Conservation (phyloP, 2,888 invertebrate species). For the Tipula vernalis region DNA sequence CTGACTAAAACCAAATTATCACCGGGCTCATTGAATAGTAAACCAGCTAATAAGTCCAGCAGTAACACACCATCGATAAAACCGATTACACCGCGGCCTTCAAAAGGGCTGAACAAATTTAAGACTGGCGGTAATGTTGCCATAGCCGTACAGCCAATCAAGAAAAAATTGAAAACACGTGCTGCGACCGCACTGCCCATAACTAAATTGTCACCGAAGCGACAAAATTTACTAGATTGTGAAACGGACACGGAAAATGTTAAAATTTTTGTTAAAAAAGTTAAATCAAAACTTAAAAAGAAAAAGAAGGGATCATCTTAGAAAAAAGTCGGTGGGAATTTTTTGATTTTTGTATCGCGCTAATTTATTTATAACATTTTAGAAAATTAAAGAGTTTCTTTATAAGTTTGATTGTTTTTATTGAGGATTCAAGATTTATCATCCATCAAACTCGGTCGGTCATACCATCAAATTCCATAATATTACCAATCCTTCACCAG, state of each 20-base stretch:
- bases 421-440: background rate
- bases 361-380: background rate
- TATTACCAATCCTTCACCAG: no score
- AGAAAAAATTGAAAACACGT: constrained; percentile 37
- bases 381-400: constrained; percentile 5
- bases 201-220: background rate
- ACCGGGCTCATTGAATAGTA: constrained; percentile 7
- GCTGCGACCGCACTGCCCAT: background rate
- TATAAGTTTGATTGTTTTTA: background rate
- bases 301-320: constrained; percentile 17
- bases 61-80: background rate
- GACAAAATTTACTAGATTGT: constrained; percentile 9
- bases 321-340: background rate
- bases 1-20: constrained; percentile 20
- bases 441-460: background rate
- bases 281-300: constrained; percentile 30
- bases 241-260: background rate
- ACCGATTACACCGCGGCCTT: constrained; percentile 10
- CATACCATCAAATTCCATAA: background rate
- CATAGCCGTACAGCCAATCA: constrained; percentile 41
- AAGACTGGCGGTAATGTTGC: constrained; percentile 47
- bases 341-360: background rate
- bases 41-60: background rate
- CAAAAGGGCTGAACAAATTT: constrained; percentile 32
- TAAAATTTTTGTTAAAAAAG: constrained; percentile 23